A percentile compares a stretch with the other conserved stretches of the same genome.
These are phyloP conservation scores for Acleris sparsana DNA, from an alignment of 2,888 invertebrate species.

Conservation along the genomic window DNA sequence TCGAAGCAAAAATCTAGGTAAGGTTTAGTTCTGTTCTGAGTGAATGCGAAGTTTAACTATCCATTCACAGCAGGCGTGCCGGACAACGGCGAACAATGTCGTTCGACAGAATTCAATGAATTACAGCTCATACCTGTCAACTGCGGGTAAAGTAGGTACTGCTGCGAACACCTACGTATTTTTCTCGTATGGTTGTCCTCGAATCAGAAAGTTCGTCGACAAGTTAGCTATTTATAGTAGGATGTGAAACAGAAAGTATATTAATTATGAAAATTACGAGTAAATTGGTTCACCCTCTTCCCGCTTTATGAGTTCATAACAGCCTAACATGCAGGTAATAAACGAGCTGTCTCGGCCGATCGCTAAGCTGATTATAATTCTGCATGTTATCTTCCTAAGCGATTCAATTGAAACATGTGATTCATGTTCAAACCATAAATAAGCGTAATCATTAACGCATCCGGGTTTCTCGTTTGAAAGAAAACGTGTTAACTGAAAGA, in stretches of 20 bases:
- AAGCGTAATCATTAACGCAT: constrained; percentile 18
- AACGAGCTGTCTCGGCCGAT: background rate
- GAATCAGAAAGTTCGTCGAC: background rate
- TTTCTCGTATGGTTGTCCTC: background rate
- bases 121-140: constrained; percentile 51
- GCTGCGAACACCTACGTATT: background rate
- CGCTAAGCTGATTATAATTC: constrained; percentile 23
- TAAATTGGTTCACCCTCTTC: too few relatives aligned
- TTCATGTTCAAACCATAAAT: constrained; percentile 19
- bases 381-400: constrained; percentile 13
- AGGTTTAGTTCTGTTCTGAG: constrained; percentile 64
- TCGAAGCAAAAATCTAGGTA: constrained; percentile 61
- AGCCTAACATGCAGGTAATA: background rate
- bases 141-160: constrained; percentile 44
- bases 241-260: too few relatives aligned
- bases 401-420: constrained; percentile 24
- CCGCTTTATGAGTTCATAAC: too few relatives aligned
- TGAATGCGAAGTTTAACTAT: constrained; percentile 73
- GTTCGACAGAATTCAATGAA: constrained; percentile 60
- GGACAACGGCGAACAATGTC: constrained; percentile 69
- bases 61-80: constrained; percentile 65
- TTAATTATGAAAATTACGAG: too few relatives aligned
- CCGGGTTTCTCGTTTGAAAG: constrained; percentile 18
- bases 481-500: constrained; percentile 46
- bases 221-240: too few relatives aligned